These are phyloP conservation scores for Syrphus vitripennis DNA, from an alignment of 2,888 invertebrate species.

Conservation along the genomic window DNA sequence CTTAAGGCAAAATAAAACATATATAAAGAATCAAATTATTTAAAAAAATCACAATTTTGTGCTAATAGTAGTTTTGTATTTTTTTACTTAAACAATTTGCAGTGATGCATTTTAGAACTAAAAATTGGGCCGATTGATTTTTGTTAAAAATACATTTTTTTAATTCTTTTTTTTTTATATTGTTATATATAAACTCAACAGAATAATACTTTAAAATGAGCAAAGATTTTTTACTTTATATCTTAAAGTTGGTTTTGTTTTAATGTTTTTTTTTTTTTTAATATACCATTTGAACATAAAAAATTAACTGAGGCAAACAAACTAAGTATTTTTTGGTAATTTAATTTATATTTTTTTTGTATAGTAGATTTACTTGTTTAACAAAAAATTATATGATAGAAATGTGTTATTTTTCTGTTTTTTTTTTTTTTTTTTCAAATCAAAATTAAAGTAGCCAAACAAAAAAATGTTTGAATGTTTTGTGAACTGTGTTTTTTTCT, in stretches of 20 bases:
- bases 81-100: conserved; percentile 33
- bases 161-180: conserved; percentile 52
- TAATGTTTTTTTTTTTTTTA: conserved; percentile 36
- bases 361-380: not conserved
- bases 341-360: not conserved
- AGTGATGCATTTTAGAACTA: conserved; percentile 68
- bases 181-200: conserved; percentile 48
- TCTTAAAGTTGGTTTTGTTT: conserved; percentile 33
- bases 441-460: conserved; percentile 18
- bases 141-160: conserved; percentile 44
- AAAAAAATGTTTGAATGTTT: conserved; percentile 67
- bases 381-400: conserved; percentile 4
- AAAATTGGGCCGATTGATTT: conserved; percentile 72
- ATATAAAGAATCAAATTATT: conserved; percentile 60
- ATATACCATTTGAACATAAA: conserved; percentile 52
- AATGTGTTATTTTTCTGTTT: conserved; percentile 45
- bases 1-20: conserved; percentile 43
- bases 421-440: conserved; percentile 31
- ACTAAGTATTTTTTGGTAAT: conserved; percentile 42
- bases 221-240: conserved; percentile 47
- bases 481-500: conserved; percentile 19
- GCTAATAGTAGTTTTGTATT: conserved; percentile 36
- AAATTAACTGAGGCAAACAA: conserved; percentile 58
- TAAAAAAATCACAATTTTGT: conserved; percentile 69
- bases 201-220: conserved; percentile 41